Conservation (phyloP, 1,140 invertebrate genomes). For the Carposina sasakii region DNA sequence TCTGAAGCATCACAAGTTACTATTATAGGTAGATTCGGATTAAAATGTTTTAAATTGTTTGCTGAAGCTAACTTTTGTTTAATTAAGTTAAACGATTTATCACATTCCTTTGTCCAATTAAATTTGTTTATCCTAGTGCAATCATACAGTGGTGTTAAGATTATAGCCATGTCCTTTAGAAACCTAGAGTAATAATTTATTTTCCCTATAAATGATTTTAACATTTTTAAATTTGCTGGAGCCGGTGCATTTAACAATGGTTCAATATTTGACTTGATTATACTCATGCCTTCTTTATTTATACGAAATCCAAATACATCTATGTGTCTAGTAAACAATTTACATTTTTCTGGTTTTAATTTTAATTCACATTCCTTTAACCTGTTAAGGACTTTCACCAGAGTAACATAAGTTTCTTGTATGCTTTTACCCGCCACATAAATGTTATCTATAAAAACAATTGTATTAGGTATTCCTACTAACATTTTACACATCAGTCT, state of each 20-base stretch:
- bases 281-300: conserved; percentile 15
- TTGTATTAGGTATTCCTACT: conserved; percentile 11
- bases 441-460: conserved; percentile 23
- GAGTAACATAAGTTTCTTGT: conserved; percentile 2
- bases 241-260: conserved; percentile 14
- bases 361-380: conserved; percentile 17
- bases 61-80: conserved; percentile 9
- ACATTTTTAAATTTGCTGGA: conserved; percentile 15
- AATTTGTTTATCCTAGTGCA: conserved; percentile 12
- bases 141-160: conserved; percentile 9
- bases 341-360: conserved; percentile 17
- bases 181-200: conserved; percentile 20
- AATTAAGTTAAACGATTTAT: conserved; percentile 9
- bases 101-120: conserved; percentile 13
- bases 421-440: conserved; percentile 9
- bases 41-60: conserved; percentile 8
- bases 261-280: conserved; percentile 21
- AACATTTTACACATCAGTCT: conserved; percentile 13
- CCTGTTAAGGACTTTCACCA: conserved; percentile 5
- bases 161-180: neutral
- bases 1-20: conserved; percentile 16
- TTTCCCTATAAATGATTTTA: conserved; percentile 24
- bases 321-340: conserved; percentile 19
- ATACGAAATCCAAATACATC: conserved; percentile 21
- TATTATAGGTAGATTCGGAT: conserved; percentile 9